Conservation (phyloP, 1,140 invertebrate species). For the Caenorhabditis brenneri region DNA sequence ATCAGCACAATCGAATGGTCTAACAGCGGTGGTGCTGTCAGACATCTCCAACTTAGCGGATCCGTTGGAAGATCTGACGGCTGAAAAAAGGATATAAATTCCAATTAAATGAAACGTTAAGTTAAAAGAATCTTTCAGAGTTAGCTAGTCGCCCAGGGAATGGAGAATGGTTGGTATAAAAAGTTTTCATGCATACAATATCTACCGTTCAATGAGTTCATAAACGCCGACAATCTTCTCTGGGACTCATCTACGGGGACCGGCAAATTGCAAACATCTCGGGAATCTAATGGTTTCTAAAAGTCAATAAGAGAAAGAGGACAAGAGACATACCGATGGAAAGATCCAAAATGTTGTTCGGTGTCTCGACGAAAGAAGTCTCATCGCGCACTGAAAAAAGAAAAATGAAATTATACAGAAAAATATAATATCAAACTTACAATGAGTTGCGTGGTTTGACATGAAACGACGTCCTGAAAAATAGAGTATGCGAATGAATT, state of each 20-base stretch:
- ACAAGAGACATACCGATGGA: conserved; percentile 32
- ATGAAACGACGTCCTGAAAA: conserved; percentile 54
- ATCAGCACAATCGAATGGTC: conserved; percentile 81
- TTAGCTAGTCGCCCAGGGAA: not conserved
- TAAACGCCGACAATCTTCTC: conserved; percentile 35
- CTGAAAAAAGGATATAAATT: not conserved
- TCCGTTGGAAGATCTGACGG: conserved; percentile 25
- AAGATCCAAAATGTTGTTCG: conserved; percentile 48
- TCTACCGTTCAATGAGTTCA: conserved; percentile 36
- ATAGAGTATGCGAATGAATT: not conserved
- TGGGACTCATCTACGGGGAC: conserved; percentile 21
- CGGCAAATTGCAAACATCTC: not conserved
- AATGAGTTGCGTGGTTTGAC: conserved; percentile 45
- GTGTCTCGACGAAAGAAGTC: conserved; percentile 44
- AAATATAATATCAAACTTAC: not conserved
- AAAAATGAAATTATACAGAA: not conserved
- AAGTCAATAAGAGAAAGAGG: not conserved
- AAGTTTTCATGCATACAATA: not conserved
- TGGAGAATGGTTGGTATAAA: not conserved
- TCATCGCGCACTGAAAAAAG: conserved; percentile 39
- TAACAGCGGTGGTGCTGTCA: conserved; percentile 72
- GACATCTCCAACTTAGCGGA: not conserved
- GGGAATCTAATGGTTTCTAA: not conserved
- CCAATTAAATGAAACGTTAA: not conserved
- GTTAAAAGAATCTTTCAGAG: not conserved